These are phyloP conservation scores for Burhinus bistriatus DNA, from an alignment of 2,113 vertebrate species.

Conservation along the genomic window DNA sequence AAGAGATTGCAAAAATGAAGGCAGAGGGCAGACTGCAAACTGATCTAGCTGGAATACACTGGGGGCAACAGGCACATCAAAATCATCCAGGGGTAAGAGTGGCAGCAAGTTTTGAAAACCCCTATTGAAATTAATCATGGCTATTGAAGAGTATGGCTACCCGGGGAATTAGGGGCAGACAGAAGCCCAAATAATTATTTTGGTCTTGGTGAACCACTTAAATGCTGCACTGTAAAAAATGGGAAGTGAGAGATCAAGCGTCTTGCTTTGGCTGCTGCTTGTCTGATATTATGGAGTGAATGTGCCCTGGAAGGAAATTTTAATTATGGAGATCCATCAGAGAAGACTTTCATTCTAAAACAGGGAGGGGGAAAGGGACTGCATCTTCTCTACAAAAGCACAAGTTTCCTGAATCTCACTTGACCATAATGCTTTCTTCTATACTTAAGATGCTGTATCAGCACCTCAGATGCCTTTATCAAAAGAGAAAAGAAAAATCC, in stretches of 20 bases:
- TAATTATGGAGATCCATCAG: slow-evolving; percentile 18
- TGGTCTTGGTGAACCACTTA: not conserved
- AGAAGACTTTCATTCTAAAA: slow-evolving; percentile 1
- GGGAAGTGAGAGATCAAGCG: not conserved
- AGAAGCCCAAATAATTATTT: not conserved
- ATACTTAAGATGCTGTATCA: slow-evolving; percentile 19
- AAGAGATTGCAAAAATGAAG: not conserved
- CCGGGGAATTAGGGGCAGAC: not conserved
- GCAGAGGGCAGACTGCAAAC: not conserved
- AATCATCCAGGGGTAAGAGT: not conserved
- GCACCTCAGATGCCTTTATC: slow-evolving; percentile 29
- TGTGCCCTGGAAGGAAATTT: not conserved
- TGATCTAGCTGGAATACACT: not conserved
- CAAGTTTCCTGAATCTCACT: not conserved
- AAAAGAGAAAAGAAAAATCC: slow-evolving; percentile 25
- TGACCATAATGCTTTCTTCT: slow-evolving; percentile 17
- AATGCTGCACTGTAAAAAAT: not conserved
- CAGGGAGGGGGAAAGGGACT: not conserved
- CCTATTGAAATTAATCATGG: not conserved
- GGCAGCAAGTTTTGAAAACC: not conserved
- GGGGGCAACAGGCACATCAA: not conserved
- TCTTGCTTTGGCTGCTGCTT: not conserved
- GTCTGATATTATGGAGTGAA: not conserved
- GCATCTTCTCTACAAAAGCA: not conserved
- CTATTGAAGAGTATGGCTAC: not conserved